These are phyloP conservation scores for Columbina picui DNA, from an alignment of 2,113 vertebrate species.

Conservation along the genomic window DNA sequence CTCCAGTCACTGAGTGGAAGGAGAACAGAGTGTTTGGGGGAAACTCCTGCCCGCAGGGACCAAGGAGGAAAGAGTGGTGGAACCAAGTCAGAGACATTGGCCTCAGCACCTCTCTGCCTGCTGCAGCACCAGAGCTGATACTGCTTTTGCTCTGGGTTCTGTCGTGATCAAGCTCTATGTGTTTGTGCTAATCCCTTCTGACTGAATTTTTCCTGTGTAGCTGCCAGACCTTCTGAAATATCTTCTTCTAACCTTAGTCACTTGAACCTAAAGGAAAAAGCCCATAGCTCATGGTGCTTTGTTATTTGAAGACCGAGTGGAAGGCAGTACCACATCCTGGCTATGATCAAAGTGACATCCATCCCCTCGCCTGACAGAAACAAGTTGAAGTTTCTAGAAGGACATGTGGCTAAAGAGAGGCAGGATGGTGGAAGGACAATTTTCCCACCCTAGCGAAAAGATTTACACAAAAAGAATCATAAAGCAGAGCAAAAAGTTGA, in stretches of 20 bases:
- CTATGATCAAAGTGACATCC: background rate
- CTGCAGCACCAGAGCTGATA: background rate
- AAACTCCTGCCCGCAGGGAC: background rate
- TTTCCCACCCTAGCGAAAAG: background rate
- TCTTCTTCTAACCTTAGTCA: background rate
- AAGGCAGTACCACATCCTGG: background rate
- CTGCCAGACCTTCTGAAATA: background rate
- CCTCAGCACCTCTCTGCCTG: background rate
- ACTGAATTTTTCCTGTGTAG: background rate
- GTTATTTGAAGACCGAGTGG: background rate
- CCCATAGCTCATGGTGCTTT: background rate
- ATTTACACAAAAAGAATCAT: background rate
- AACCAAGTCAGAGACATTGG: fast-evolving
- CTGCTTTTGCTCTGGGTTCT: background rate
- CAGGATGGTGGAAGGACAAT: background rate
- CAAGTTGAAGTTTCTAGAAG: background rate
- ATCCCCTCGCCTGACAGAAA: background rate
- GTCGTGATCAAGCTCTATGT: background rate
- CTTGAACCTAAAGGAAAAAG: background rate
- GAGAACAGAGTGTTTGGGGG: background rate
- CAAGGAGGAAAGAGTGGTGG: background rate
- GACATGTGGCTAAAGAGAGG: background rate
- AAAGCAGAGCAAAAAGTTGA: background rate
- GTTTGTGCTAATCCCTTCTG: background rate
- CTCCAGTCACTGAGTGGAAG: background rate